These are phyloP conservation scores for Sarcophaga caerulescens DNA, from an alignment of 2,888 invertebrate genomes.

Conservation along the genomic window DNA sequence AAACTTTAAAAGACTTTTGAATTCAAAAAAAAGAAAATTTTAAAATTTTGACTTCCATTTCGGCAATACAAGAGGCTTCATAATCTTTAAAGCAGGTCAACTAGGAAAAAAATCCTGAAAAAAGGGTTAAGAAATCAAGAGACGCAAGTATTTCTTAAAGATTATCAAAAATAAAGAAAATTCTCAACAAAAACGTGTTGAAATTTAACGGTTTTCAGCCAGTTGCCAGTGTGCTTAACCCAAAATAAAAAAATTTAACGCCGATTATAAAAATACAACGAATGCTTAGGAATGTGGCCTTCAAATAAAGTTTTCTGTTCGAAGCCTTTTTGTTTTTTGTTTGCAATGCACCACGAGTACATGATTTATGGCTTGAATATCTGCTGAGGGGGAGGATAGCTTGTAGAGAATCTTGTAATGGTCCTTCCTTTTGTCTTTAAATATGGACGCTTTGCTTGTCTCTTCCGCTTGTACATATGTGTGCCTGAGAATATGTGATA, in stretches of 20 bases:
- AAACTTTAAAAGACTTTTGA: background rate
- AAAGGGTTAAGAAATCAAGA: conserved; percentile 54
- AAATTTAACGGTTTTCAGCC: conserved; percentile 61
- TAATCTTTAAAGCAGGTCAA: background rate
- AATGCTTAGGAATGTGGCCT: conserved; percentile 54
- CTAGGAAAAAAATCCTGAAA: background rate
- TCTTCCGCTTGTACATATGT: background rate
- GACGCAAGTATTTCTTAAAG: conserved; percentile 11
- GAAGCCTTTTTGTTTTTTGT: background rate
- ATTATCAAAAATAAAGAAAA: conserved; percentile 1
- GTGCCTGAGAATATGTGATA: background rate
- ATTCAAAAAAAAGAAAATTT: too few relatives aligned
- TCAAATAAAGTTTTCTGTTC: background rate
- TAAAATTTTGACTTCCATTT: too few relatives aligned
- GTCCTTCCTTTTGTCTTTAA: background rate
- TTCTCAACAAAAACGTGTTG: conserved; percentile 68
- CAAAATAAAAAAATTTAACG: conserved; percentile 77
- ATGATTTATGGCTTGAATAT: conserved; percentile 66
- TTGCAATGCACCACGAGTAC: conserved; percentile 67
- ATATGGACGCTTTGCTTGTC: conserved; percentile 12
- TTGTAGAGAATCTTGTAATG: background rate
- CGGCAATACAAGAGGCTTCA: background rate
- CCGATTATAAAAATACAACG: conserved; percentile 61
- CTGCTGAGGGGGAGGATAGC: conserved; percentile 7
- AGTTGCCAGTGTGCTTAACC: conserved; percentile 69